Conservation (phyloP, 2,797 vertebrate genomes). For the Echiichthys vipera region DNA sequence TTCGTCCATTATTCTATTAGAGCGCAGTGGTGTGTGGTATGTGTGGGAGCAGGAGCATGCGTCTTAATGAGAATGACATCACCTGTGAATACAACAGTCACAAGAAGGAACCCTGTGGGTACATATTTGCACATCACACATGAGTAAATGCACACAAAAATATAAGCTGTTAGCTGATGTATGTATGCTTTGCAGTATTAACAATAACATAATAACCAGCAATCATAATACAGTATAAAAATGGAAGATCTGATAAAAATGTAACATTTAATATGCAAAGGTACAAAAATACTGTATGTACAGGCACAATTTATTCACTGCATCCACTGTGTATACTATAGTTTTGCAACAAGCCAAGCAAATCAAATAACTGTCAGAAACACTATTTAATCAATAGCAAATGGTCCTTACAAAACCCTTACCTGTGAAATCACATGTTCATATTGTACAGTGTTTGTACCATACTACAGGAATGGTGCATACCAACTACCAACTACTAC, state of each 20-base stretch:
- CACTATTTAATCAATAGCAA: neutral
- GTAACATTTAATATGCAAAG: no score
- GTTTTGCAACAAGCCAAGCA: neutral
- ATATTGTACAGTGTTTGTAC: neutral
- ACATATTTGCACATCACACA: slow-evolving; percentile 15
- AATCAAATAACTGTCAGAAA: slow-evolving; percentile 2
- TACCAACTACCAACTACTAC: no score
- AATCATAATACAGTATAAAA: neutral
- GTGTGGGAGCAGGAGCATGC: slow-evolving; percentile 38
- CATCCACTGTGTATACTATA: neutral
- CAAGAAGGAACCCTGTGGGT: slow-evolving; percentile 20
- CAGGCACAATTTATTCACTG: neutral
- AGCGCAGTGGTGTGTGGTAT: slow-evolving; percentile 14
- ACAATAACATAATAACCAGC: slow-evolving; percentile 1
- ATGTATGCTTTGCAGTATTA: neutral
- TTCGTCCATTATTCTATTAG: slow-evolving; percentile 41
- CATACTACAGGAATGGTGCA: no score
- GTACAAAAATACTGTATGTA: neutral
- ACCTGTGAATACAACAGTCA: slow-evolving; percentile 47
- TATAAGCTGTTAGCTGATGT: no score
- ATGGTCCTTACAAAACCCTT: neutral
- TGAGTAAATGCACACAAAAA: slow-evolving; percentile 3
- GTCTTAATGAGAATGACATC: slow-evolving; percentile 64
- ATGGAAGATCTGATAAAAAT: no score
- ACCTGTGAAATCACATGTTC: neutral